Evolutionary conservation across 2,888 invertebrate species (phyloP).

Genomic region (Ormyrus thymus): DNA sequence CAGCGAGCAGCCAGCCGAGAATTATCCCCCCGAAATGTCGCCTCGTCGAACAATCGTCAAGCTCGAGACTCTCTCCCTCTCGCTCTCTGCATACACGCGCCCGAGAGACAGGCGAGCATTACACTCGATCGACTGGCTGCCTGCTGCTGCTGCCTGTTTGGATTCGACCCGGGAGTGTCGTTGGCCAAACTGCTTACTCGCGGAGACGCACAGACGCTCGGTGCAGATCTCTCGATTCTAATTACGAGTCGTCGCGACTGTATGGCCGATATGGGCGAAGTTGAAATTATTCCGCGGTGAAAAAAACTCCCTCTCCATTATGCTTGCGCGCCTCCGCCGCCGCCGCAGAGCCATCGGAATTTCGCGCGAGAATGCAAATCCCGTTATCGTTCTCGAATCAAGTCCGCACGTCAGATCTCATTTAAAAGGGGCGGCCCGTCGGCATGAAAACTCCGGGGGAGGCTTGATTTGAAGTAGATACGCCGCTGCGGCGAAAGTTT

Average conservation of each 20-base stretch:
- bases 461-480: conserved; percentile 57
- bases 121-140: conserved; percentile 37
- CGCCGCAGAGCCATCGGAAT: conserved; percentile 6
- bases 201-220: not conserved
- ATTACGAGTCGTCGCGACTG: conserved; percentile 53
- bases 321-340: conserved; percentile 1
- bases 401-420: conserved; percentile 43
- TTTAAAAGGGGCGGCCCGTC: conserved; percentile 22
- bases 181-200: conserved; percentile 22
- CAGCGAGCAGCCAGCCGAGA: not conserved
- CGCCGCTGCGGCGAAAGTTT: conserved; percentile 65
- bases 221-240: conserved; percentile 31
- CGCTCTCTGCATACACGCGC: too few species aligned
- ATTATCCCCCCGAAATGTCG: not conserved
- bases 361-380: conserved; percentile 54
- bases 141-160: not conserved
- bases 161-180: conserved; percentile 44
- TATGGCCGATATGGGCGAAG: conserved; percentile 52
- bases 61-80: not conserved
- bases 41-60: conserved; percentile 13
- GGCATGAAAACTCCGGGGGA: not conserved
- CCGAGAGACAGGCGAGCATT: not conserved
- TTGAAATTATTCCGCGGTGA: conserved; percentile 59
- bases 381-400: conserved; percentile 36
- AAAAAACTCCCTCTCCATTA: conserved; percentile 5